Evolutionary conservation across 1,140 invertebrate genomes (phyloP).

Genomic region (Drosophila orosa): DNA sequence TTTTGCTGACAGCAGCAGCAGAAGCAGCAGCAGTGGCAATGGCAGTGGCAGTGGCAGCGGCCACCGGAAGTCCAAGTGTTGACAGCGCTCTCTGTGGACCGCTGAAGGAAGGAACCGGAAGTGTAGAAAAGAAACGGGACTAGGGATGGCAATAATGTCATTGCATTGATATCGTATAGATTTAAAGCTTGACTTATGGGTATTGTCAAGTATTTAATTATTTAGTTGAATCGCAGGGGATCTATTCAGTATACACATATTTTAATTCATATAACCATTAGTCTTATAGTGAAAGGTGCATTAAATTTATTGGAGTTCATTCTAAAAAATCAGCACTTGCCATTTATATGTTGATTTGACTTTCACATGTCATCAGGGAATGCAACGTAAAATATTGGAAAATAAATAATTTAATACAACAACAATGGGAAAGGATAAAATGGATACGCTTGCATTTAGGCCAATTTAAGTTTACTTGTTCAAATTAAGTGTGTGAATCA

Average conservation of each 20-base stretch:
- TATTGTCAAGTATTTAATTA: neutral
- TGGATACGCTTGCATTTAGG: too few relatives aligned
- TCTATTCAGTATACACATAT: neutral
- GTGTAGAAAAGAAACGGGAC: conserved; percentile 5
- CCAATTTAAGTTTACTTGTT: too few relatives aligned
- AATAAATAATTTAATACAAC: too few relatives aligned
- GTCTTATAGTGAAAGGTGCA: too few relatives aligned
- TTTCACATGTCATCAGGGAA: too few relatives aligned
- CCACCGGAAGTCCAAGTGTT: conserved; percentile 76
- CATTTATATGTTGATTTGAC: too few relatives aligned
- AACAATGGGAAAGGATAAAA: too few relatives aligned
- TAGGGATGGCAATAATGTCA: conserved; percentile 7
- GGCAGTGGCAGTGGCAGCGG: conserved; percentile 7
- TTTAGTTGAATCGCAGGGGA: neutral
- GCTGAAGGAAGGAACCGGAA: conserved; percentile 40
- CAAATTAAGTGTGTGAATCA: neutral
- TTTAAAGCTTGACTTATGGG: neutral
- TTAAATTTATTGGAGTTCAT: too few relatives aligned
- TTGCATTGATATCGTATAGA: neutral
- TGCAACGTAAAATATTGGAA: too few relatives aligned
- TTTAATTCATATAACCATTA: too few relatives aligned
- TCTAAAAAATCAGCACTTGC: too few relatives aligned
- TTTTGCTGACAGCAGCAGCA: conserved; percentile 73
- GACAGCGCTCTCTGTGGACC: conserved; percentile 71
- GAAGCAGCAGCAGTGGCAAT: conserved; percentile 11